phyloP scores from a whole-genome alignment of 2,113 vertebrate genomes.

The Psilopogon haemacephalus region DNA sequence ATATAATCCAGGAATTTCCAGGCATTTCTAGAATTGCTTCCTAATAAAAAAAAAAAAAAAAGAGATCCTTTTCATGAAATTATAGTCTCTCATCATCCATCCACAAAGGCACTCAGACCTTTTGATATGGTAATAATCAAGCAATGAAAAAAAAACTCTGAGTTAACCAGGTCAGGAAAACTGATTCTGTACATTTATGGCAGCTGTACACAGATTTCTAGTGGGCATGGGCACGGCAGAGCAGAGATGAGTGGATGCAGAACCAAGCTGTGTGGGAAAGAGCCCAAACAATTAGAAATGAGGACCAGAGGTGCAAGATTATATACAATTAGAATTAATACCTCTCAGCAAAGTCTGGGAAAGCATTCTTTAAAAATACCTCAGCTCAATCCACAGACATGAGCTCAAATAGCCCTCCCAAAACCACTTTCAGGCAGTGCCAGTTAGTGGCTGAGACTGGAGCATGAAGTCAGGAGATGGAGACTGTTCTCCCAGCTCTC shows the following conservation, averaged over 20 bases:
- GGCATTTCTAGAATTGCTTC: neutral
- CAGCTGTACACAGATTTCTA: neutral
- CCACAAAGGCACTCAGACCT: neutral
- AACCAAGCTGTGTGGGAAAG: neutral
- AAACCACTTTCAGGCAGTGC: accelerated
- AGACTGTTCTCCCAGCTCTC: neutral
- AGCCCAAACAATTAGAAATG: neutral
- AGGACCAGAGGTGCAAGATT: neutral
- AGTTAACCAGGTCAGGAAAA: slow-evolving; percentile 27
- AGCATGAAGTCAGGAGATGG: neutral
- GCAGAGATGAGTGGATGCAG: neutral
- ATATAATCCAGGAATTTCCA: slow-evolving; percentile 34
- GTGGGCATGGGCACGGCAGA: neutral
- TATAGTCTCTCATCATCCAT: neutral
- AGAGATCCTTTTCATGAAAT: slow-evolving; percentile 8
- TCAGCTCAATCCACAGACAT: neutral
- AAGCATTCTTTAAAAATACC: neutral
- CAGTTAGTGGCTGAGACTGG: neutral
- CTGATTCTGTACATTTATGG: neutral
- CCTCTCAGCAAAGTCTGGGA: neutral
- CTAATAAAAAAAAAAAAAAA: neutral
- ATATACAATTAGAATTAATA: neutral
- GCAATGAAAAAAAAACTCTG: slow-evolving; percentile 1
- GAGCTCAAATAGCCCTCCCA: neutral
- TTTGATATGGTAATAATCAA: slow-evolving; percentile 2